These are phyloP conservation scores for Stictonetta naevosa DNA, from an alignment of 2,113 vertebrate genomes.

Conservation along the genomic window DNA sequence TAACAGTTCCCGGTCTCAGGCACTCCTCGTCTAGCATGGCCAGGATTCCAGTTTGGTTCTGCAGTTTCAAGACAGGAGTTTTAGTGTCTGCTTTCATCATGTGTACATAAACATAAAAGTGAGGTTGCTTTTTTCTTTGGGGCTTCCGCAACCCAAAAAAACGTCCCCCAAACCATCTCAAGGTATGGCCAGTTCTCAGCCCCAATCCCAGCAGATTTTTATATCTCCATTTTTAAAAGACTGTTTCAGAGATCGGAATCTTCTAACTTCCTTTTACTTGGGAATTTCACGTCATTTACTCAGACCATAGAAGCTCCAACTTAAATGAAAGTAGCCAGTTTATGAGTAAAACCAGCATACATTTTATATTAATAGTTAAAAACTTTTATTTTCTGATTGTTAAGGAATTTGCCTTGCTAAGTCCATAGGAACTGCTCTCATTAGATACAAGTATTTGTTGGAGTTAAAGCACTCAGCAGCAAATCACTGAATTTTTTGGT, in stretches of 20 bases:
- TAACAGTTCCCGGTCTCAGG: conserved; percentile 92
- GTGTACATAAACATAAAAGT: background rate
- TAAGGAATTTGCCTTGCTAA: background rate
- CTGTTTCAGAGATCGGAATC: background rate
- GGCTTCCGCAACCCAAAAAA: background rate
- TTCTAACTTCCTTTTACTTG: background rate
- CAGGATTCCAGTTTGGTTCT: conserved; percentile 93
- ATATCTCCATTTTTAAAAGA: background rate
- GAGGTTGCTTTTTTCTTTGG: accelerated
- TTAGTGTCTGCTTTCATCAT: background rate
- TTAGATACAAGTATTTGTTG: background rate
- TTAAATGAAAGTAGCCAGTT: background rate
- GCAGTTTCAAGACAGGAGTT: background rate
- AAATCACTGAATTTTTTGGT: background rate
- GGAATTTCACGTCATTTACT: background rate
- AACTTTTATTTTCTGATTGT: background rate
- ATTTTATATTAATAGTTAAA: background rate
- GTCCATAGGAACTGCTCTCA: background rate
- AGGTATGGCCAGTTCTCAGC: background rate
- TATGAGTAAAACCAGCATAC: background rate
- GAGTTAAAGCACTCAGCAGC: background rate
- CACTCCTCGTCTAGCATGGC: conserved; percentile 99
- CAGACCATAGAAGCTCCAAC: background rate
- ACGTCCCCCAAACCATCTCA: background rate
- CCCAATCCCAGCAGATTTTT: background rate